Evolutionary conservation across 2,888 invertebrate genomes (phyloP).

Genomic region (Drosophila lacicola): DNA sequence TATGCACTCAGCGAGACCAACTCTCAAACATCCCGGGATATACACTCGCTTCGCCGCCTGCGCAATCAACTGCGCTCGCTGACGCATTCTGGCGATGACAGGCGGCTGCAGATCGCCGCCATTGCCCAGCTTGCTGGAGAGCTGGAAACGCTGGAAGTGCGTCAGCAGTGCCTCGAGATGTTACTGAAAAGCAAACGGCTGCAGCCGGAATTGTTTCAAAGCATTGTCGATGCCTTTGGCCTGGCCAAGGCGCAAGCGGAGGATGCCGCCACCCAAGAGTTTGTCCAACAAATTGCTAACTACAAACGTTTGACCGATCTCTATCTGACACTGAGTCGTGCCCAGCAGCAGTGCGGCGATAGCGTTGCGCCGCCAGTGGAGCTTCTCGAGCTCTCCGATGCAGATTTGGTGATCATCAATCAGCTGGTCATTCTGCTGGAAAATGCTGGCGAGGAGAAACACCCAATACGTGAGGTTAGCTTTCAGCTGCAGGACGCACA

Average conservation of each 20-base stretch:
- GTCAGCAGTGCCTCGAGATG: slow-evolving; percentile 90
- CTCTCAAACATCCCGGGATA: slow-evolving; percentile 93
- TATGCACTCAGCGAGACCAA: slow-evolving; percentile 94
- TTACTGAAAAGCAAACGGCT: slow-evolving; percentile 88
- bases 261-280: slow-evolving; percentile 71
- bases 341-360: slow-evolving; percentile 49
- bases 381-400: slow-evolving; percentile 70
- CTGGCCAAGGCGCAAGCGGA: slow-evolving; percentile 44
- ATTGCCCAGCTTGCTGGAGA: slow-evolving; percentile 86
- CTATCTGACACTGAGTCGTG: slow-evolving; percentile 73
- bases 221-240: slow-evolving; percentile 84
- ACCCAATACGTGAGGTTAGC: slow-evolving; percentile 85
- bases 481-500: slow-evolving; percentile 86
- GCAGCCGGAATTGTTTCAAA: slow-evolving; percentile 87
- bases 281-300: slow-evolving; percentile 68
- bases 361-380: slow-evolving; percentile 37
- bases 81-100: slow-evolving; percentile 87
- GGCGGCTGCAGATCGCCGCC: slow-evolving; percentile 82
- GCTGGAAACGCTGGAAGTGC: slow-evolving; percentile 90
- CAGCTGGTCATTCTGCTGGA: slow-evolving; percentile 87
- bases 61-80: slow-evolving; percentile 87
- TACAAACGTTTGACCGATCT: slow-evolving; percentile 81
- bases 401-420: slow-evolving; percentile 88
- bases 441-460: slow-evolving; percentile 49
- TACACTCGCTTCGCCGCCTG: slow-evolving; percentile 93